phyloP scores from a whole-genome alignment of 53 echinoderm and acorn worm genomes.

The Hippasteria phrygiana region DNA sequence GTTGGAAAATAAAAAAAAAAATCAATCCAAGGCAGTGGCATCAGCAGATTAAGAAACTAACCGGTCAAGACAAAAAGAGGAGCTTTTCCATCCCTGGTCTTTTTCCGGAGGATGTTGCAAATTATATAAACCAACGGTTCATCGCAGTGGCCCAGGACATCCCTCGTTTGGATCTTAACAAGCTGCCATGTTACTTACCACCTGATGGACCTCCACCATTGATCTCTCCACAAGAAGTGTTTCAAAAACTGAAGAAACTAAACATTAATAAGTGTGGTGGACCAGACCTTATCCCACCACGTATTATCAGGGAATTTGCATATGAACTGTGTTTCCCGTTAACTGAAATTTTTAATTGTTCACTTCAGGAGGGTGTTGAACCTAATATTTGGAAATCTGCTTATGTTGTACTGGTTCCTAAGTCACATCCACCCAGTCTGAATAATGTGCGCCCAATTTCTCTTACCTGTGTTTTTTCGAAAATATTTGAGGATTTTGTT shows the following conservation, averaged over 20 bases:
- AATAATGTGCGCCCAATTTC: slow-evolving; percentile 25
- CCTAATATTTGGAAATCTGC: slow-evolving; percentile 21
- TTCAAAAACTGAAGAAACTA: not conserved
- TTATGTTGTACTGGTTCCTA: not conserved
- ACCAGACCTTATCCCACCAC: not conserved
- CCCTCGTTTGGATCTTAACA: not conserved
- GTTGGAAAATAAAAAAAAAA: slow-evolving; percentile 3
- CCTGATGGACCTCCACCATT: not conserved
- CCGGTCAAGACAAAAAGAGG: not conserved
- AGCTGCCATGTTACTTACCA: slow-evolving; percentile 30
- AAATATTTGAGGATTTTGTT: slow-evolving; percentile 47
- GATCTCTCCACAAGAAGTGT: slow-evolving; percentile 35
- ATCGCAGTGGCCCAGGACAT: not conserved
- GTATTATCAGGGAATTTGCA: slow-evolving; percentile 12
- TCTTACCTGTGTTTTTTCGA: slow-evolving; percentile 19
- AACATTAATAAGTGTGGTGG: slow-evolving; percentile 10
- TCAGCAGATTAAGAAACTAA: not conserved
- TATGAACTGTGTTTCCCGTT: slow-evolving; percentile 7
- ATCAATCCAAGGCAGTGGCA: slow-evolving; percentile 20
- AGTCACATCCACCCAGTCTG: not conserved
- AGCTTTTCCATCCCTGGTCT: slow-evolving; percentile 2
- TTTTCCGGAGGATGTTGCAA: slow-evolving; percentile 24
- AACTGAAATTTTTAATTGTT: slow-evolving; percentile 9
- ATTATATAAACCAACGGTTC: slow-evolving; percentile 37
- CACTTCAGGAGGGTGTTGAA: not conserved